Conservation (phyloP, 2,113 vertebrate genomes). For the Hyaena hyaena region DNA sequence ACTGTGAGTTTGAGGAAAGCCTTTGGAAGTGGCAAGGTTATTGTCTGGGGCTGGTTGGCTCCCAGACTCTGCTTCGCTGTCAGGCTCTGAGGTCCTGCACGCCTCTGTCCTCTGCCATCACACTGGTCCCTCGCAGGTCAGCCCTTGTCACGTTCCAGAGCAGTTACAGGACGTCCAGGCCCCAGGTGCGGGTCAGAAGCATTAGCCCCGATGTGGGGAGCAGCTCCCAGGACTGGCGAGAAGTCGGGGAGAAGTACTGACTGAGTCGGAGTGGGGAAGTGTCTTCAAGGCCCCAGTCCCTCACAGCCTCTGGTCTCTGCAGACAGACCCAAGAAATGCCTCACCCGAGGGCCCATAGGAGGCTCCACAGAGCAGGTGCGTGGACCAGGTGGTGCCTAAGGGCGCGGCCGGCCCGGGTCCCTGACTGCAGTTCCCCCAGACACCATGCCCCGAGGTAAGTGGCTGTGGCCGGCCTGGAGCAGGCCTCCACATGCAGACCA, state of each 20-base stretch:
- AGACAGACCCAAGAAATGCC: accelerated
- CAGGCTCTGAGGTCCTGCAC: background rate
- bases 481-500: background rate
- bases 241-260: background rate
- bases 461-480: background rate
- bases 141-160: background rate
- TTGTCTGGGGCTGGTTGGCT: background rate
- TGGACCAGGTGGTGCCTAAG: background rate
- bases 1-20: background rate
- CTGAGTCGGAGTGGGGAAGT: background rate
- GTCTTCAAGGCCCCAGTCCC: background rate
- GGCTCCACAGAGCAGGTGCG: accelerated
- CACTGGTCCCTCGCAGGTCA: background rate
- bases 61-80: background rate
- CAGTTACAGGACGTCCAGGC: background rate
- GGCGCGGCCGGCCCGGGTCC: background rate
- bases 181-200: background rate
- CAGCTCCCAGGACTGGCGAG: background rate
- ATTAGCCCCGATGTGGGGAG: background rate
- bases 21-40: background rate
- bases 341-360: accelerated
- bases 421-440: background rate
- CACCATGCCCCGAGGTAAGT: background rate
- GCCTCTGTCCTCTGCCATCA: background rate
- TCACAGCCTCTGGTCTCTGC: background rate